Evolutionary conservation across 35 echinoderm and acorn worm genomes (phyloP), one percentile per base, ranked within the genome.

Genomic region (Amphiura filiformis): DNA sequence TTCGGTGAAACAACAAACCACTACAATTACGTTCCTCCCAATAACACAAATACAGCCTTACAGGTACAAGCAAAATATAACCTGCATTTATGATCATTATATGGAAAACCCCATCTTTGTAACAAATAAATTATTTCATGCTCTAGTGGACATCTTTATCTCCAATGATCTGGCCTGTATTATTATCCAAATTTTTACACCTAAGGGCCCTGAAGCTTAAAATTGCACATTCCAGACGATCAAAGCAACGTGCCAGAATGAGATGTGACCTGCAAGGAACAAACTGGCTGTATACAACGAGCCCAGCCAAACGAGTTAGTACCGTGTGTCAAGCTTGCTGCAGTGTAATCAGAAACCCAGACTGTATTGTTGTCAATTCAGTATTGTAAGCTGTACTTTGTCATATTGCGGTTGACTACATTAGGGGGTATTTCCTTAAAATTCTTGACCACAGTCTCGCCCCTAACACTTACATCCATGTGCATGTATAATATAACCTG

Each of bases 141-240:
- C 61, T 70, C 28, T 23, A 70, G 3, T 70, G 28, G 61, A 23
- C 28, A 70, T 70, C 61, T 3, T 52, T 70, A 70, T 70, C 61
- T 70, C 28, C 26, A 70, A 3, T 4, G 28, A 70, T 70, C 61
- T 70, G 61, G 61, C 61, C 61, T 70, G 28, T 70, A 70, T 70
- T 70, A 70, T 70, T 70, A 70, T 30, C 61, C 28, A 70, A 70
- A 70, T 70, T 70, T 70, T 70, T 70, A 30, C 61, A 70, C 61
- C 61, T 70, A 2, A 17, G 41, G 41, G 41, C 41, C 17, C 41
- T 47, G 61, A 70, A 30, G 61, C 28, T 26, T 26, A 70, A 70
- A 30, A 70, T 30, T n/a, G 44, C 61, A 70, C 61, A 70, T 70
- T 70, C 61, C 61, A 70, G 15, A 26, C 61, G 15, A 70, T 70